These are phyloP conservation scores for Pinna nobilis DNA, from an alignment of 1,140 invertebrate genomes.

Conservation along the genomic window DNA sequence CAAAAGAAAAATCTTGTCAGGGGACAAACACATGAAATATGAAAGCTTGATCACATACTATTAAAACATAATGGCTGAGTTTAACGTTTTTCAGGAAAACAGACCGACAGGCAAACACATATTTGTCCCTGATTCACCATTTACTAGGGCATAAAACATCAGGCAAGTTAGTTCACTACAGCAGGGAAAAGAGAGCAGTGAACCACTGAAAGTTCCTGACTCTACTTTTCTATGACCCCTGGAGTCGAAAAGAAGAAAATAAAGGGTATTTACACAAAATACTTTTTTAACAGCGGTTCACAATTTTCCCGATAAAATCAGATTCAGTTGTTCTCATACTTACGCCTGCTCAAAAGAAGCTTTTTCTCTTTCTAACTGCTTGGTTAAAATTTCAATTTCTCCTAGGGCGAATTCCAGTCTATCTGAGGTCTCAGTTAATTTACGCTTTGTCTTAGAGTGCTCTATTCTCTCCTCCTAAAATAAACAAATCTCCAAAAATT, in stretches of 20 bases:
- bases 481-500: not conserved
- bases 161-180: too few relatives aligned
- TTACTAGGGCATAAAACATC: too few relatives aligned
- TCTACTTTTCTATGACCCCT: not conserved
- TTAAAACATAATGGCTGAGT: too few relatives aligned
- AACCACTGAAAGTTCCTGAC: not conserved
- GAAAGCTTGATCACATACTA: too few relatives aligned
- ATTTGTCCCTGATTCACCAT: too few relatives aligned
- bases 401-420: slow-evolving; percentile 55
- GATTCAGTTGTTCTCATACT: slow-evolving; percentile 18
- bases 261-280: not conserved
- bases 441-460: slow-evolving; percentile 47
- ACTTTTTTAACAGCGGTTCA: not conserved
- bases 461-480: slow-evolving; percentile 48
- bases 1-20: too few relatives aligned
- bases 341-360: slow-evolving; percentile 55
- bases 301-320: not conserved
- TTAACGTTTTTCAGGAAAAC: too few relatives aligned
- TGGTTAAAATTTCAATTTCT: slow-evolving; percentile 55
- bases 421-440: slow-evolving; percentile 54
- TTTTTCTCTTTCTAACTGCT: slow-evolving; percentile 58
- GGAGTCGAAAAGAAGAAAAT: not conserved
- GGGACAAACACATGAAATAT: too few relatives aligned
- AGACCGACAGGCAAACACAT: too few relatives aligned
- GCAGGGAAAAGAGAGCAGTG: too few relatives aligned